A percentile compares a stretch with the other conserved stretches of the same genome.
These are phyloP conservation scores for Sinocyclocheilus grahami DNA, from an alignment of 2,113 vertebrate genomes.

Conservation along the genomic window DNA sequence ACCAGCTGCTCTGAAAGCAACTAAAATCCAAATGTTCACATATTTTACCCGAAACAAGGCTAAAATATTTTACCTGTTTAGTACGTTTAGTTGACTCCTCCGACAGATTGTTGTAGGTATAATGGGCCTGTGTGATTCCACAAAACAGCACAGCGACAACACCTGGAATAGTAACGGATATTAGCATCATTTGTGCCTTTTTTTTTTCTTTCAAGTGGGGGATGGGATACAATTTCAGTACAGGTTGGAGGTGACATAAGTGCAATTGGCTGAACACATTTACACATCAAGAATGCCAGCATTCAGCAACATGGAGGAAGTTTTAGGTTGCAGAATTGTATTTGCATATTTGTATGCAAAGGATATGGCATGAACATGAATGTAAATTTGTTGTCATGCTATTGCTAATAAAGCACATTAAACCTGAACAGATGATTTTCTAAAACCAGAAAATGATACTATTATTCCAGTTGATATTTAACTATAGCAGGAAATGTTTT, in stretches of 20 bases:
- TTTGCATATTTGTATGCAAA: background rate
- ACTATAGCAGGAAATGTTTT: background rate
- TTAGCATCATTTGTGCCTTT: background rate
- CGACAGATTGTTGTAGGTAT: constrained; percentile 92
- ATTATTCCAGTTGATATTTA: background rate
- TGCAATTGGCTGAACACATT: background rate
- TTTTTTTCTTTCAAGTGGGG: background rate
- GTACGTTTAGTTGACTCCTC: constrained; percentile 90
- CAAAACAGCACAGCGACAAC: constrained; percentile 96
- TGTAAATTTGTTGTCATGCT: background rate
- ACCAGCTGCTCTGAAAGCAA: background rate
- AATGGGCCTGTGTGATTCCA: constrained; percentile 95
- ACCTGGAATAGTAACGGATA: constrained; percentile 70
- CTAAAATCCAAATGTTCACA: background rate
- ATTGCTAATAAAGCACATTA: background rate
- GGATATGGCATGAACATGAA: background rate
- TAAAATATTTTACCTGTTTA: constrained; percentile 82
- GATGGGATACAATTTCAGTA: background rate
- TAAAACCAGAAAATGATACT: background rate
- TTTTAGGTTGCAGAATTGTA: background rate
- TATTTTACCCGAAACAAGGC: no score
- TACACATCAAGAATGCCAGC: background rate
- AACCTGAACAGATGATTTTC: background rate
- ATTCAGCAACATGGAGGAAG: background rate
- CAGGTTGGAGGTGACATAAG: background rate